Conservation (phyloP, 2,113 vertebrate genomes). For the Neolamprologus variostigma region DNA sequence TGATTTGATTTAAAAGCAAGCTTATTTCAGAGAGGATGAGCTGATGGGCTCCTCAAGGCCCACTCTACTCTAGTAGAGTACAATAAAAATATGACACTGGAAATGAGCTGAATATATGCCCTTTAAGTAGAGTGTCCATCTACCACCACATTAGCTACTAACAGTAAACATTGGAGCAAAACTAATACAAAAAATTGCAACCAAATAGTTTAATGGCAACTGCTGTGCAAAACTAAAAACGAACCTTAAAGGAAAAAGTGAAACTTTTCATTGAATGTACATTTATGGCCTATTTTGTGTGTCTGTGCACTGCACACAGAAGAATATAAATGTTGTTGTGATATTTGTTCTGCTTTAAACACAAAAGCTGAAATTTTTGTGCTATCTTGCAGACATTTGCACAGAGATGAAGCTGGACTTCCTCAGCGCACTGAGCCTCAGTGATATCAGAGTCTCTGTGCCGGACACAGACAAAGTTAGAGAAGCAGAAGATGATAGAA, state of each 20-base stretch:
- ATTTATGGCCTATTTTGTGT: not conserved
- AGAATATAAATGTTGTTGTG: not conserved
- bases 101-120: not conserved
- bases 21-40: not conserved
- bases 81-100: not conserved
- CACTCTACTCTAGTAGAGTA: not conserved
- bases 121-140: not conserved
- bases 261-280: not conserved
- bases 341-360: not conserved
- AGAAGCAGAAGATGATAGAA: not conserved
- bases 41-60: not conserved
- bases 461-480: not conserved
- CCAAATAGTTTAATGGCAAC: not conserved
- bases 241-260: fast-evolving
- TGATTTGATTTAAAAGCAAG: not conserved
- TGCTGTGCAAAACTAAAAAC: not conserved
- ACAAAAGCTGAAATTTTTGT: fast-evolving
- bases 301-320: not conserved
- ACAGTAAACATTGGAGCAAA: not conserved
- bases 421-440: slow-evolving; percentile 32
- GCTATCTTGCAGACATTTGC: slow-evolving; percentile 34
- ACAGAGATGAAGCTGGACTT: slow-evolving; percentile 25
- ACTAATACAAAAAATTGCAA: not conserved
- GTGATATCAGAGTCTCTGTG: slow-evolving; percentile 32
- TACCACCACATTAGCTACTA: not conserved